Evolutionary conservation across 2,113 vertebrate species (phyloP), one percentile per base, ranked within the genome.

Genomic region (Nycticryphes semicollaris): DNA sequence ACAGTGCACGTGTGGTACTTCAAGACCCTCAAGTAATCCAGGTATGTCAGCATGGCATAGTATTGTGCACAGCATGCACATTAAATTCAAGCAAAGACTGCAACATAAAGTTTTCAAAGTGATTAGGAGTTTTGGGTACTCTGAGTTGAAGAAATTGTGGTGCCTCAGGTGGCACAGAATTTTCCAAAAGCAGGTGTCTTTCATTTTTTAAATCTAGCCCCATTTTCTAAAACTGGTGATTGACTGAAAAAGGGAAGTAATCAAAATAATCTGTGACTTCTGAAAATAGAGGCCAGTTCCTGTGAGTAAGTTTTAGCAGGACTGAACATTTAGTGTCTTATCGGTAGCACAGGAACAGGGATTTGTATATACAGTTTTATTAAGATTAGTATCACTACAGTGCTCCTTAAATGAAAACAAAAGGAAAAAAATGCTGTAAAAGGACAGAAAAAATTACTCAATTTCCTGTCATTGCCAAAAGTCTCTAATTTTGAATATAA

Each of bases 361-460:
- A 93, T 96, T 96, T 92, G 87, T 94, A 89, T 93, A 89, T 82
- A 81, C 33, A 91, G 80, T 91, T 96, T 93, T 87, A 89, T 76
- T 93, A 96, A 94, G 93, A 95, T 94, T 33, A 27, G 18, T 96
- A 94, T 96, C 87, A 92, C 74, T 80, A 5, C 54, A 47, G 33
- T 20, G n/a, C 86, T 84, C 64, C 80, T 93, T 79, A 76, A 81
- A 87, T 10, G 20, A 93, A 94, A 94, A 96, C 92, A 92, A 93
- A 89, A 66, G 35, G 15, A 91, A 73, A 35, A 59, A 83, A 88
- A 54, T 70, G 87, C 74, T n/a, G 3, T 64, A 94, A 87, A 89
- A 93, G 60, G 81, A 78, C 79, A 95, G 41, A 97, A 97, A 89
- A 93, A 92, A 94, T 95, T 41, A 89, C 48, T 96, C 79, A 68